Evolutionary conservation across 2,113 vertebrate genomes (phyloP), one percentile per base, ranked within the genome.

Genomic region (Erinaceus europaeus): DNA sequence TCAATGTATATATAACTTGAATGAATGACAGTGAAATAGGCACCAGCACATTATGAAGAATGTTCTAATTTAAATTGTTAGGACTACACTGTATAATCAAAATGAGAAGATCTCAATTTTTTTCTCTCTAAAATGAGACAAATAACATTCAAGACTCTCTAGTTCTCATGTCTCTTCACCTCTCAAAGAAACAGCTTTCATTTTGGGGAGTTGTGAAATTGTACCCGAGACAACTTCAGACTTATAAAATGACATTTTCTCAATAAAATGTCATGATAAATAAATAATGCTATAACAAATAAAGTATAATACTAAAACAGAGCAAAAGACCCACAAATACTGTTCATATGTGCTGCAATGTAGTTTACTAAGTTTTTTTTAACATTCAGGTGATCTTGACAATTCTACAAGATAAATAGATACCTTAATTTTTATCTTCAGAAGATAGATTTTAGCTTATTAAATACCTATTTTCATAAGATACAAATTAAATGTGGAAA

Each of bases 391-490:
- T 76, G 34, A 52, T 72, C 32, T 86, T 86, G 71, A 55, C 14
- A 53, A 85, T 4, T 71, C 88, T 48, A 65, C 6, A 68, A 17
- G 12, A 8, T 62, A 74, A 88, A 88, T 27, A 64, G 29, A 59
- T 36, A 83, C 61, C 86, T 84, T 34, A 93, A 83, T 88, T 81
- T 75, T 32, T 78, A 64, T 71, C 62, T 82, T 67, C 76, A 76
- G 69, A 84, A 88, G 25, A 52, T 9, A 68, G 57, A 61, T 75
- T 29, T 36, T 32, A 53, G 52, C 21, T 53, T 87, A 52, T 62
- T 11, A 52, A 61, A 50, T 68, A 38, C 52, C 13, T 88, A 25
- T 44, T 18, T 84, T 79, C 48, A 48, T 73, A 73, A 72, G 36
- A 53, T 53, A 67, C 8, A 86, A 75, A 67, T 84, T 87, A 91